Evolutionary conservation across 1,140 invertebrate genomes (phyloP).

Genomic region (Cephus cinctus): DNA sequence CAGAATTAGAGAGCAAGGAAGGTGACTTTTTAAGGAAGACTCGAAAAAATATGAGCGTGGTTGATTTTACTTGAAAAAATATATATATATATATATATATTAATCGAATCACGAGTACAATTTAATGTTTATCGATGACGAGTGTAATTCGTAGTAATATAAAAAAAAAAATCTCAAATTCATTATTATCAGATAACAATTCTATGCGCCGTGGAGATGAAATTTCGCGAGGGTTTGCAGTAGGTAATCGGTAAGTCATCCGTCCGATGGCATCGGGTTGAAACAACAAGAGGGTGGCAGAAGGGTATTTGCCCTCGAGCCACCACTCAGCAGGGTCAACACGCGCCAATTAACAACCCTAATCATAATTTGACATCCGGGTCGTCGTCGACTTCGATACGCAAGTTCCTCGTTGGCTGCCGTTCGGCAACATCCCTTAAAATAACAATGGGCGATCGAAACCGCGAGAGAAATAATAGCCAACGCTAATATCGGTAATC

Average conservation of each 20-base stretch:
- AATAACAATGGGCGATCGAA: too few species aligned
- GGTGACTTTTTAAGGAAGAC: too few species aligned
- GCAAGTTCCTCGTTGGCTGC: too few species aligned
- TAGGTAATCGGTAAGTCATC: constrained; percentile 39
- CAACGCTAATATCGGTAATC: too few species aligned
- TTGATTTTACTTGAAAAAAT: neutral
- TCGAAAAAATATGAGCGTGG: neutral
- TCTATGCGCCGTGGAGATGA: neutral
- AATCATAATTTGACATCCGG: constrained; percentile 38
- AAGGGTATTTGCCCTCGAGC: constrained; percentile 33
- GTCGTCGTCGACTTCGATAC: too few species aligned
- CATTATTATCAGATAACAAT: neutral
- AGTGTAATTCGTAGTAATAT: neutral
- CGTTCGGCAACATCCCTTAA: too few species aligned
- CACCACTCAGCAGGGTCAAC: constrained; percentile 42
- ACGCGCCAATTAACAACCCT: constrained; percentile 39
- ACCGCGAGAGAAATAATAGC: too few species aligned
- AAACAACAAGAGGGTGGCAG: constrained; percentile 36
- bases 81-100: too few species aligned
- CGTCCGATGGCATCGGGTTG: constrained; percentile 30
- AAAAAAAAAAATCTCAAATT: neutral
- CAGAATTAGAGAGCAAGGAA: too few species aligned
- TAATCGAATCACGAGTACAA: neutral
- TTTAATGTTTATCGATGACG: neutral
- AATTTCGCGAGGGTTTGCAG: neutral